Percentiles rank a stretch among this genome's conserved stretches.
Evolutionary conservation across 2,888 invertebrate species (phyloP).

Genomic region (Mechanitis messenoides): DNA sequence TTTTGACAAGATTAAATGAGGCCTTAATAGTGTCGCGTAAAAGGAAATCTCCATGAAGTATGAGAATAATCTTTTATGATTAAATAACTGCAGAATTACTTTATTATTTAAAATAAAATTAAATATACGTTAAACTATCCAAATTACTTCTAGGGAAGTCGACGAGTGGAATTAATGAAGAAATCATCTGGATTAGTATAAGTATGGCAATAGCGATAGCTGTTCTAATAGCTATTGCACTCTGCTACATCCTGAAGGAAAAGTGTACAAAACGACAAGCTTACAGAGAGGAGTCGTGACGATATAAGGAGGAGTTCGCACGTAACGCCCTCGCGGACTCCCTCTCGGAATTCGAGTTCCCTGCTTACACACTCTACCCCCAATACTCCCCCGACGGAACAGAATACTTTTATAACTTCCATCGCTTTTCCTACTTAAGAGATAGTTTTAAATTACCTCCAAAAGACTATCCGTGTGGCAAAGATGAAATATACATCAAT

Average conservation of each 20-base stretch:
- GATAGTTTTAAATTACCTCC: conserved; percentile 65
- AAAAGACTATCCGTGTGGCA: conserved; percentile 58
- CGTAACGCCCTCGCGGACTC: conserved; percentile 67
- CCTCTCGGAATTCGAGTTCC: conserved; percentile 55
- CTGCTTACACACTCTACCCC: conserved; percentile 63
- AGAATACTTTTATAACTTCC: conserved; percentile 70
- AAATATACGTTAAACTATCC: neutral
- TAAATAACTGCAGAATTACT: too few relatives aligned
- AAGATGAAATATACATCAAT: conserved; percentile 64
- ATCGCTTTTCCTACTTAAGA: conserved; percentile 64
- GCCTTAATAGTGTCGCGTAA: too few relatives aligned
- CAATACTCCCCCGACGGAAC: conserved; percentile 70
- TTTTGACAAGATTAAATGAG: conserved; percentile 8
- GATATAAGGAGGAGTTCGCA: conserved; percentile 72
- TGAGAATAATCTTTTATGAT: too few relatives aligned
- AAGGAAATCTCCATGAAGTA: too few relatives aligned
- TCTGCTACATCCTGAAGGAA: conserved; percentile 88
- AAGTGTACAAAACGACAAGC: conserved; percentile 87
- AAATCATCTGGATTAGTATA: conserved; percentile 92
- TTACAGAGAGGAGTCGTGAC: conserved; percentile 83
- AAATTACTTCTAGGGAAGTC: conserved; percentile 80
- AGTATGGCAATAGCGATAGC: conserved; percentile 90
- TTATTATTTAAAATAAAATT: neutral
- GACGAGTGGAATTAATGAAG: conserved; percentile 90
- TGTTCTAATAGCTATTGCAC: conserved; percentile 86